Evolutionary conservation across 2,113 vertebrate genomes (phyloP), one percentile per base, ranked within the genome.

Genomic region (Lota lota): DNA sequence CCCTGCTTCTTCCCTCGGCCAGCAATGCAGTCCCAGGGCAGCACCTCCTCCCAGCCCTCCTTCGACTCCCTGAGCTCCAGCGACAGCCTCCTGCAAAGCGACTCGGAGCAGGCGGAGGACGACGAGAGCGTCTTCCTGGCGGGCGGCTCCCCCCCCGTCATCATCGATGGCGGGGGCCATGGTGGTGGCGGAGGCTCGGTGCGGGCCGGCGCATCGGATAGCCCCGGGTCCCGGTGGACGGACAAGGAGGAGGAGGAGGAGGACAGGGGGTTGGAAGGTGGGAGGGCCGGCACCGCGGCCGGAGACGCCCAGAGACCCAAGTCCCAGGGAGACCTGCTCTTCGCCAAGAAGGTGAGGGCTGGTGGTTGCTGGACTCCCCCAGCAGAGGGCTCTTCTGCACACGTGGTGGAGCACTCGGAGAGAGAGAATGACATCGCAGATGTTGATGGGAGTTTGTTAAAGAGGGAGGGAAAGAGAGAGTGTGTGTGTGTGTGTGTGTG

Each of bases 321-420:
- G 63, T 92, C 92, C 0, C 86, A 93, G 2, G 93, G 94, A 24
- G 96, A 97, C 66, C 79, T 88, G 28, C 83, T 95, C 12, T 98
- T 98, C 68, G 93, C 95, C 67, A 93, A 93, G 61, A 98, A 98
- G 93, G 96, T 97, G 56, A 78, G 68, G n/a, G 16, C 24, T 36
- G 4, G 16, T 2, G 1, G 12, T 1, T 19, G 20, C 7, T 18
- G 22, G 18, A 33, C 28, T 33, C 28, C 3, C 28, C 28, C 28
- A 33, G 28, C 28, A 33, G 28, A 7, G 28, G 10, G 40, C 40
- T 47, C 40, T 12, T 47, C 10, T 14, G n/a, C 11, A 12, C 3
- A 40, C 14, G 28, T 33, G 28, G 28, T 33, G 28, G 28, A 33
- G 28, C 28, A 4, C 28, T 33, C 28, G 28, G 28, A 33, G 3